Evolutionary conservation across 2,888 invertebrate genomes (phyloP).

Genomic region (Lobophora halterata): DNA sequence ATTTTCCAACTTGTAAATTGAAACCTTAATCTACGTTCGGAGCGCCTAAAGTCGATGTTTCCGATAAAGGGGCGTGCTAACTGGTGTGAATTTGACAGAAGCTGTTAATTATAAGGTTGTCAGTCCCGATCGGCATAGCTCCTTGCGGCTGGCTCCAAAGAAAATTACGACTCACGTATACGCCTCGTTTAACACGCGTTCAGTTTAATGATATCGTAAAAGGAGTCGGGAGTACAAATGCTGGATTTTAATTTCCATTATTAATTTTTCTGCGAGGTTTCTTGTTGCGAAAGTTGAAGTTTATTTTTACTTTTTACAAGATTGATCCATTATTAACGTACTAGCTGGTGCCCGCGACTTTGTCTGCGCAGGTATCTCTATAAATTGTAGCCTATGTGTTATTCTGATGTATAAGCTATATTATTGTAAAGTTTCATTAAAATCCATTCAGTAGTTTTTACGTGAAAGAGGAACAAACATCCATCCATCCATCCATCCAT

Average conservation of each 20-base stretch:
- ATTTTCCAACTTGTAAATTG: conserved; percentile 2
- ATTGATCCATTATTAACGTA: too few relatives aligned
- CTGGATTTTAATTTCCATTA: conserved; percentile 36
- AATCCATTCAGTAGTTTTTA: too few relatives aligned
- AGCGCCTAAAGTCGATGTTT: conserved; percentile 12
- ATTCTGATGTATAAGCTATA: too few relatives aligned
- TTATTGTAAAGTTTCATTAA: too few relatives aligned
- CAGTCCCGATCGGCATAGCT: conserved; percentile 46
- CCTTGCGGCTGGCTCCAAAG: conserved; percentile 51
- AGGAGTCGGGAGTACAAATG: conserved; percentile 42
- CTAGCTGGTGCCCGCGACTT: too few relatives aligned
- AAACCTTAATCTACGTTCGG: too few relatives aligned
- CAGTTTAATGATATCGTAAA: conserved; percentile 56
- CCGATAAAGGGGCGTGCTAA: conserved; percentile 42
- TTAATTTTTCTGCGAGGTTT: conserved; percentile 22
- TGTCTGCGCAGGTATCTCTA: too few relatives aligned
- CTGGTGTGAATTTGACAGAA: conserved; percentile 71
- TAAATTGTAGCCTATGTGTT: too few relatives aligned
- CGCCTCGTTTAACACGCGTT: conserved; percentile 56
- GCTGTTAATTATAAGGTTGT: conserved; percentile 69
- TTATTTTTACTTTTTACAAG: too few relatives aligned
- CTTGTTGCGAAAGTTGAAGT: too few relatives aligned
- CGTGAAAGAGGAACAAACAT: too few relatives aligned
- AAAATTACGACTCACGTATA: conserved; percentile 54
- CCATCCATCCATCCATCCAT: too few relatives aligned